A percentile compares a stretch with the other conserved stretches of the same genome.
phyloP scores from a whole-genome alignment of 2,113 vertebrate genomes.

The Macroglossus sobrinus region DNA sequence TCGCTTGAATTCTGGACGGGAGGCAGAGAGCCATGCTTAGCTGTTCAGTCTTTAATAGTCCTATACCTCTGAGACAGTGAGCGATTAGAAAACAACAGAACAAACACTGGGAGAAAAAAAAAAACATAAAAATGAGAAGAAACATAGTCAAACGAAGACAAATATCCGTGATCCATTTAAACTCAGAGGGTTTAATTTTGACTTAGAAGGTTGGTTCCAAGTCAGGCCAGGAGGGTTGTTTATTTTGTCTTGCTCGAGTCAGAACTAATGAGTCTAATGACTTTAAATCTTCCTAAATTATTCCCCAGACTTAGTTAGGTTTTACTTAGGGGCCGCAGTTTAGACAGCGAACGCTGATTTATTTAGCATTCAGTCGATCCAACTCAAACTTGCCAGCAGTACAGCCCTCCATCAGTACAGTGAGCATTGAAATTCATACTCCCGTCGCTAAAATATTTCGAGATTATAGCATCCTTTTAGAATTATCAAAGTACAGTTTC shows the following conservation, averaged over 20 bases:
- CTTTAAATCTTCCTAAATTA: conserved; percentile 10
- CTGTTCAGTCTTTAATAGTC: neutral
- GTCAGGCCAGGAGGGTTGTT: neutral
- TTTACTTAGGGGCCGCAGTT: neutral
- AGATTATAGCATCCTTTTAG: neutral
- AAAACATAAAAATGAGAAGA: neutral
- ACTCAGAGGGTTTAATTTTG: neutral
- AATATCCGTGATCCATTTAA: neutral
- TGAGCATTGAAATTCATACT: neutral
- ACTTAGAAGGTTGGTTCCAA: neutral
- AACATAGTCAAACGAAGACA: neutral
- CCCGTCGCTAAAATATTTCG: neutral
- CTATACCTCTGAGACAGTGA: neutral
- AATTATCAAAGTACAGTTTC: neutral
- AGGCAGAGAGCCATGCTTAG: neutral
- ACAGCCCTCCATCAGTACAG: neutral
- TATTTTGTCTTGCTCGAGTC: conserved; percentile 10
- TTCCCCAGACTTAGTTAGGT: neutral
- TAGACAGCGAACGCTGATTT: neutral
- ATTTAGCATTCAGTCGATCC: neutral
- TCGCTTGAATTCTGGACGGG: neutral
- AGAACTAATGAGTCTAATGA: conserved; percentile 35
- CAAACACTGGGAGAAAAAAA: neutral
- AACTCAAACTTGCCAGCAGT: neutral
- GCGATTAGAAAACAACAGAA: neutral